These are phyloP conservation scores for Mesocentrotus franciscanus DNA, from an alignment of 53 echinoderm and acorn worm genomes.

Conservation along the genomic window DNA sequence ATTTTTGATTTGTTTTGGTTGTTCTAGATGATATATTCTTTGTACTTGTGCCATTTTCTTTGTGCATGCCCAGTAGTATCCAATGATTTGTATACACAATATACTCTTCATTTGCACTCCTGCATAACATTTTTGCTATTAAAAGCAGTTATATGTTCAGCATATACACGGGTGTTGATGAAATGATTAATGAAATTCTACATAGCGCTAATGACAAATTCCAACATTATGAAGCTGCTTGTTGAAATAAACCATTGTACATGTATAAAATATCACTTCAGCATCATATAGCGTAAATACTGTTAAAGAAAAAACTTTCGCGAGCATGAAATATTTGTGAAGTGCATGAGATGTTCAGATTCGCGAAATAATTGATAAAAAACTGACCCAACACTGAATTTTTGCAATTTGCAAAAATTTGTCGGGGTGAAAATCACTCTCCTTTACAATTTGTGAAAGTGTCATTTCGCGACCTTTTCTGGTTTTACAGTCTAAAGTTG, in stretches of 20 bases:
- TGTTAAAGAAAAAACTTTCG: too few species aligned
- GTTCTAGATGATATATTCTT: background rate
- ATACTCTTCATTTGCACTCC: background rate
- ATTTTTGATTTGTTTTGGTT: background rate
- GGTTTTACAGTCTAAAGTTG: background rate
- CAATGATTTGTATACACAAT: too few species aligned
- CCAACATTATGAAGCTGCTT: background rate
- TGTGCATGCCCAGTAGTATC: background rate
- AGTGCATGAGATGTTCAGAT: too few species aligned
- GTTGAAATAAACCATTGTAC: background rate
- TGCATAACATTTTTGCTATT: background rate
- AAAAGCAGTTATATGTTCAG: background rate
- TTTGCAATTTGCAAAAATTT: too few species aligned
- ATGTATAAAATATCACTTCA: too few species aligned
- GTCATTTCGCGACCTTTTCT: too few species aligned
- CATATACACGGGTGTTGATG: background rate
- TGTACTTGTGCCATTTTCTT: background rate
- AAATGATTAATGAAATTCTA: background rate
- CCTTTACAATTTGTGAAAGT: too few species aligned
- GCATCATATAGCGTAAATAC: too few species aligned
- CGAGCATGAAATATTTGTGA: too few species aligned
- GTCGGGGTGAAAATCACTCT: too few species aligned
- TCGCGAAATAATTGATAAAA: too few species aligned
- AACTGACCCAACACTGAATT: too few species aligned
- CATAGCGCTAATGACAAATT: background rate